Evolutionary conservation across 37 sponge, comb jelly and placozoan species (phyloP), one percentile per base, ranked within the genome.

Genomic region (Diacarnus erythraeanus): DNA sequence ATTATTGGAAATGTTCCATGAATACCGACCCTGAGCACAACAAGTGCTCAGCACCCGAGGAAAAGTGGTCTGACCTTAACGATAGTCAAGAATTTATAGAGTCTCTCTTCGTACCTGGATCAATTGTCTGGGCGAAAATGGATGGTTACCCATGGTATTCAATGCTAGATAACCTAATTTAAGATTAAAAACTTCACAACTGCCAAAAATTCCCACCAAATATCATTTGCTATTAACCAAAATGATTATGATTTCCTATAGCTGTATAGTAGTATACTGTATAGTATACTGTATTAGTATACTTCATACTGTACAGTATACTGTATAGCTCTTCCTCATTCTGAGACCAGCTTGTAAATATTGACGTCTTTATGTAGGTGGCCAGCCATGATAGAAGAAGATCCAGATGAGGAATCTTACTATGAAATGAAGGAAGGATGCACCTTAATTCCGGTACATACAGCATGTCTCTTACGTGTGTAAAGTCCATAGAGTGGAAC

Each of bases 341-440:
- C 2, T 23, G 18, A 70, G 21, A 70, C 41, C 22, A 23, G 23
- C 54, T 25, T 44, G 21, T 58, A 15, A 20, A 29, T 41, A 23
- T 41, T 21, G 43, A 3, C 59, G 17, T 54, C n/a, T 12, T 15
- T 54, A 68, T 76, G 54, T 38, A 91, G 91, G 87, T 92, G 92
- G 92, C 92, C 92, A 39, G 92, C 84, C 22, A 92, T 92, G 84
- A 60, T 92, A 29, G 88, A 92, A 27, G 81, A 83, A 43, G 92
- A 92, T 71, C 88, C 88, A 58, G 78, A 87, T 58, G 31, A 56
- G 20, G 88, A 84, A 25, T 42, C 74, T 56, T 88, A 75, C 26
- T 83, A 82, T 83, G 84, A 88, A 51, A 72, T 85, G 74, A 57
- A 73, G 5, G 12, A 40, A 0, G 26, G 21, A 20, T 34, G 40